Conservation (phyloP, 2,113 vertebrate genomes). For the Lepidothrix coronata region DNA sequence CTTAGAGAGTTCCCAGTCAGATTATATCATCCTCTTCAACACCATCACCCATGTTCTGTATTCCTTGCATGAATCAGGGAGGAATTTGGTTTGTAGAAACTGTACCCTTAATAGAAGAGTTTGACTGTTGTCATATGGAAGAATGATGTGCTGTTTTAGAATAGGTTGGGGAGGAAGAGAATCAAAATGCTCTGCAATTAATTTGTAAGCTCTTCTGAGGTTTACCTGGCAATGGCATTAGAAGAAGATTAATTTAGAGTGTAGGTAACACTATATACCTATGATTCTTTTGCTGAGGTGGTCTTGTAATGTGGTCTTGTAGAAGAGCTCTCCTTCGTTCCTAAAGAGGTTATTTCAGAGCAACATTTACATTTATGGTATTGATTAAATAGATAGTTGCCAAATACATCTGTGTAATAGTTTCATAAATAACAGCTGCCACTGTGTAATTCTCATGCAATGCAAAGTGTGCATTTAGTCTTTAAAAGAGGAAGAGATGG, state of each 20-base stretch:
- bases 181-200: background rate
- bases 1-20: background rate
- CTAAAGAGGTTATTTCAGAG: background rate
- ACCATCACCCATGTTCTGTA: background rate
- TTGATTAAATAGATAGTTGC: constrained; percentile 28
- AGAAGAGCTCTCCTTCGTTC: background rate
- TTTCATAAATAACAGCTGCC: background rate
- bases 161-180: background rate
- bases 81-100: background rate
- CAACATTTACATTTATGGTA: background rate
- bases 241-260: background rate
- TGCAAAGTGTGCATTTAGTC: background rate
- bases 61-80: background rate
- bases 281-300: background rate
- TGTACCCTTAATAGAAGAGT: background rate
- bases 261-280: background rate
- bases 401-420: constrained; percentile 1
- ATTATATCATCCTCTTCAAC: background rate
- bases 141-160: background rate
- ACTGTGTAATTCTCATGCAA: background rate
- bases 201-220: background rate
- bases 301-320: background rate
- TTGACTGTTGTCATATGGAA: background rate
- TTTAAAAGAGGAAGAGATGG: background rate
- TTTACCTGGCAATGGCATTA: background rate